Percentiles rank a stretch among this genome's conserved stretches.
Conservation (phyloP, 1,140 invertebrate species). For the Argopecten irradians region DNA sequence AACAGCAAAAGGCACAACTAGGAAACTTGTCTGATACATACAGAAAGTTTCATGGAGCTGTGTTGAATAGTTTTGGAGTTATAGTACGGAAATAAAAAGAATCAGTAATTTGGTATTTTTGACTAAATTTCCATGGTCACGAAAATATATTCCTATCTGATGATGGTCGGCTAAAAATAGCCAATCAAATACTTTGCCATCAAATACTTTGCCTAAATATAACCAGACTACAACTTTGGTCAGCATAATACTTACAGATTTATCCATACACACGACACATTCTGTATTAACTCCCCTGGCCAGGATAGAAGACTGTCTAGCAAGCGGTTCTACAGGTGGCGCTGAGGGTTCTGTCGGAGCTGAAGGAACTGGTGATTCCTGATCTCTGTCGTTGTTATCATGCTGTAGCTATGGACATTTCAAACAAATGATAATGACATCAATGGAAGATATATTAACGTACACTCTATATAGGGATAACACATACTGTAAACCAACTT, state of each 20-base stretch:
- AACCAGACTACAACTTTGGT: background rate
- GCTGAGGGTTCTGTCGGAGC: conserved; percentile 78
- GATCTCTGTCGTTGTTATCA: background rate
- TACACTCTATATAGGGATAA: too few relatives aligned
- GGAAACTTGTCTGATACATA: too few relatives aligned
- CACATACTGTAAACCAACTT: too few relatives aligned
- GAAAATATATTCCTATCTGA: too few relatives aligned
- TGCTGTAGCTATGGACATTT: background rate
- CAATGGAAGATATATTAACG: background rate
- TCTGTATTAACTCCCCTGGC: conserved; percentile 79
- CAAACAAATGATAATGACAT: background rate
- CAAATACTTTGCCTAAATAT: background rate
- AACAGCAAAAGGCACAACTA: too few relatives aligned
- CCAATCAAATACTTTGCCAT: background rate
- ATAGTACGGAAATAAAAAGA: too few relatives aligned
- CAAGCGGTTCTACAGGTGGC: conserved; percentile 67
- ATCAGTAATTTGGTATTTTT: too few relatives aligned
- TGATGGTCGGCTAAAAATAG: too few relatives aligned
- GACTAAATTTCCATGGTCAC: too few relatives aligned
- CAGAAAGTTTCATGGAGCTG: too few relatives aligned
- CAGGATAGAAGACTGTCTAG: conserved; percentile 56
- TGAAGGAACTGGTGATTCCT: conserved; percentile 79
- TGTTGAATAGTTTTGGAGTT: too few relatives aligned
- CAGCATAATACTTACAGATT: conserved; percentile 62
- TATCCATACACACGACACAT: conserved; percentile 90